Evolutionary conservation across 2,888 invertebrate genomes (phyloP).

Genomic region (Eledona agricola): DNA sequence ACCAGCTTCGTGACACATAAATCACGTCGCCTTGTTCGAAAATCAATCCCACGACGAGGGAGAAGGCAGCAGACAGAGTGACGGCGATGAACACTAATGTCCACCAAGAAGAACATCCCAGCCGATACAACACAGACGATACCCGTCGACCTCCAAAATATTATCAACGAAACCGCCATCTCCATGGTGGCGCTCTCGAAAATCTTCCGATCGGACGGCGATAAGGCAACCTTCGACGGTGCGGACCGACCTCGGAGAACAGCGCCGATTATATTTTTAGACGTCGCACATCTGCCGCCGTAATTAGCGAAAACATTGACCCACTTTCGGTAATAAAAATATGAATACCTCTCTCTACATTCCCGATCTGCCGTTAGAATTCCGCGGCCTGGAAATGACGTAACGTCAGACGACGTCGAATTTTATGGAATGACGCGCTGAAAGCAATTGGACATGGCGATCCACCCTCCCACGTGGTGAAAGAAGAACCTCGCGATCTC

Average conservation of each 20-base stretch:
- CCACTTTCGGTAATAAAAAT: constrained; percentile 15
- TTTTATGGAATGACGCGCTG: neutral
- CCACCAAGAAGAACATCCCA: neutral
- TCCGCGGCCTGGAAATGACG: constrained; percentile 1
- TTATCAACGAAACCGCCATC: neutral
- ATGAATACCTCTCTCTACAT: constrained; percentile 5
- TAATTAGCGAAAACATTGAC: constrained; percentile 34
- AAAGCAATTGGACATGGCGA: neutral
- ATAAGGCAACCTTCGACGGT: constrained; percentile 1
- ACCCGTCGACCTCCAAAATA: neutral
- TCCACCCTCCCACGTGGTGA: neutral
- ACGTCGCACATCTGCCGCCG: constrained; percentile 4
- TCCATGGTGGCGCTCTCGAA: no score
- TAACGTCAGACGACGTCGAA: no score
- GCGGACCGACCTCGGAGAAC: constrained; percentile 7
- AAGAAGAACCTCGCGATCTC: no score
- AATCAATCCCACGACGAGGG: constrained; percentile 25
- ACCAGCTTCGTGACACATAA: constrained; percentile 40
- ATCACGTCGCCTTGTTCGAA: constrained; percentile 37
- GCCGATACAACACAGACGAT: neutral
- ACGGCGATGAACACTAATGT: constrained; percentile 1
- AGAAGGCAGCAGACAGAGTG: neutral
- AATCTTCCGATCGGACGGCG: no score
- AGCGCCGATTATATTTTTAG: constrained; percentile 20
- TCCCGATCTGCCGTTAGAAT: constrained; percentile 1